These are phyloP conservation scores for Clavelina lepadiformis DNA, from an alignment of 23 tunicate species.

Conservation along the genomic window DNA sequence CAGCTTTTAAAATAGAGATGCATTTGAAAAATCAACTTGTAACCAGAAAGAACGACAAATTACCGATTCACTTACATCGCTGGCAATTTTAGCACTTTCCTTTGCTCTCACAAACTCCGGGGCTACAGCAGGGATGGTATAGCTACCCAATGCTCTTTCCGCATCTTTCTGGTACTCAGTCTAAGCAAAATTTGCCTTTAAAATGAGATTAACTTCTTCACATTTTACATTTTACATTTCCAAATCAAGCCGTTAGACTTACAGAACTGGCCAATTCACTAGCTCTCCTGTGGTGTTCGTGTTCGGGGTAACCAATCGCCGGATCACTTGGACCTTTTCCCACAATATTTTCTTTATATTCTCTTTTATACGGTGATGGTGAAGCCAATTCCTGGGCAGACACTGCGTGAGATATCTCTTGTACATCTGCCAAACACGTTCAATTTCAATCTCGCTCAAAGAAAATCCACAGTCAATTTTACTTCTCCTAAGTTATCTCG, in stretches of 20 bases:
- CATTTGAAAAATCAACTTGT: too few species aligned
- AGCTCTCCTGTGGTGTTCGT: constrained; percentile 29
- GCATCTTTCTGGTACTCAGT: constrained; percentile 58
- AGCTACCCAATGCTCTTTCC: constrained; percentile 39
- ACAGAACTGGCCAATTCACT: constrained; percentile 41
- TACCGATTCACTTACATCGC: constrained; percentile 73
- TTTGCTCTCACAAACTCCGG: constrained; percentile 90
- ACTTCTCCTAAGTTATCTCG: too few species aligned
- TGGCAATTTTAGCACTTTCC: constrained; percentile 68
- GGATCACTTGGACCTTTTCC: constrained; percentile 58
- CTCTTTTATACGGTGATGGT: constrained; percentile 37
- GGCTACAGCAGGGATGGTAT: constrained; percentile 50
- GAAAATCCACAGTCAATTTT: too few species aligned
- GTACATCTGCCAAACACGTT: constrained; percentile 22
- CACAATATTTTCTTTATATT: constrained; percentile 57
- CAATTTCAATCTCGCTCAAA: too few species aligned
- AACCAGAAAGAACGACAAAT: too few species aligned
- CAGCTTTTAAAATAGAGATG: too few species aligned
- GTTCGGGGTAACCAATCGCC: constrained; percentile 51
- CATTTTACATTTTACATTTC: too few species aligned
- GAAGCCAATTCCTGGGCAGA: constrained; percentile 37
- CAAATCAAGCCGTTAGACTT: too few species aligned
- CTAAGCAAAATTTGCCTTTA: too few species aligned
- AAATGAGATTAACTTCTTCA: too few species aligned
- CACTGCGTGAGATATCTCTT: constrained; percentile 58